These are phyloP conservation scores for Netelia virgata DNA, from an alignment of 2,888 invertebrate genomes.

Conservation along the genomic window DNA sequence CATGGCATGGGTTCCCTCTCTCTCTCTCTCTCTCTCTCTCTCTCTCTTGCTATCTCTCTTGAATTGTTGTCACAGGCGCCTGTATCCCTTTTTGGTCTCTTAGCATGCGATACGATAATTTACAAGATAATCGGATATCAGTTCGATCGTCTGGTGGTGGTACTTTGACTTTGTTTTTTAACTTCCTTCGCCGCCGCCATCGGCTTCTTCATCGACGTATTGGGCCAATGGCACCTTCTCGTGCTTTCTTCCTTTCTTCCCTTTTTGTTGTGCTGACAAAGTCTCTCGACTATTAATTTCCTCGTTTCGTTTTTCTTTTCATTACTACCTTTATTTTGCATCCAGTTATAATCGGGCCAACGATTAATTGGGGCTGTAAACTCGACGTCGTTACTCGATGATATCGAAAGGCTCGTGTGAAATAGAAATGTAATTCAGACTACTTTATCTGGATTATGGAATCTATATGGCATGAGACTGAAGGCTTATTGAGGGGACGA, in stretches of 20 bases:
- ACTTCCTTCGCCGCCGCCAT: neutral
- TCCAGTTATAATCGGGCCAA: constrained; percentile 31
- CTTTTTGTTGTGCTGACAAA: neutral
- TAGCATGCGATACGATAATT: constrained; percentile 55
- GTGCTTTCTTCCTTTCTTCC: neutral
- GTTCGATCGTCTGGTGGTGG: constrained; percentile 30
- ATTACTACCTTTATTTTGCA: constrained; percentile 14
- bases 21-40: constrained; percentile 5
- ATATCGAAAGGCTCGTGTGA: constrained; percentile 57
- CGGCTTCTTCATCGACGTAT: constrained; percentile 7
- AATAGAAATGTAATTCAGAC: constrained; percentile 76
- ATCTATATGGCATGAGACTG: constrained; percentile 70
- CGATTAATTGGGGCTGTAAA: constrained; percentile 44
- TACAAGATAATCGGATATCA: constrained; percentile 65
- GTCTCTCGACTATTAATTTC: constrained; percentile 5
- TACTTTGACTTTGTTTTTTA: neutral
- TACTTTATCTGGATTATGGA: constrained; percentile 75
- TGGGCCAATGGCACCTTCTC: neutral
- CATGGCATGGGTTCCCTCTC: neutral
- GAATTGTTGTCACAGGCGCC: constrained; percentile 46
- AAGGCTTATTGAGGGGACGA: neutral
- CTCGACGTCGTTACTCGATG: constrained; percentile 34
- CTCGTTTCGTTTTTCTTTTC: neutral
- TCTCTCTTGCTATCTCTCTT: constrained; percentile 15
- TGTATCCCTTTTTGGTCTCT: neutral